Base-by-base conservation (phyloP, 2,888 invertebrate species). In the Rhamphomyia laevipes region DNA sequence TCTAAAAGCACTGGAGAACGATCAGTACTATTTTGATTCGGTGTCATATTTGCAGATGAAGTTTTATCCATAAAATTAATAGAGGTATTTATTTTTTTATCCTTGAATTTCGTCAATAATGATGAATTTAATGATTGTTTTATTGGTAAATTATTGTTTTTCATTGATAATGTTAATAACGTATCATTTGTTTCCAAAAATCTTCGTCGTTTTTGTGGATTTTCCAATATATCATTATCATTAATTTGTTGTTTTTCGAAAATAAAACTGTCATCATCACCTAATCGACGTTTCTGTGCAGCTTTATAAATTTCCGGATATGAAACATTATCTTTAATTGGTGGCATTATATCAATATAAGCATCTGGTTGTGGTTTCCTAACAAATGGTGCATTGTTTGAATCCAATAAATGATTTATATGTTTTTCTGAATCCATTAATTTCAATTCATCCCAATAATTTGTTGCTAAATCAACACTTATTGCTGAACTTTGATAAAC, bases 401-500 rank as follows among this genome's bases (percentile, higher is more conserved):
- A 55, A 23, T 57, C 59, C 4, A 64, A 43, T n/a, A 59, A 31
- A 49, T 48, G 17, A 44, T 55, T 48, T 48, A 53, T 12, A 11
- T 38, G 12, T 51, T 49, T 37, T 49, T 46, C 3, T 48, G 47
- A 17, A 50, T 50, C 41, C 9, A 27, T 41, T 18, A 45, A 51
- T 17, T 41, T 45, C 49, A 54, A 51, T 44, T 58, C 59, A 27
- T 59, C 61, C 59, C 61, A 61, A 45, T 62, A 58, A 15, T 60
- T 58, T 4, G 63, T 63, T 4, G 64, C 64, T 56, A 64, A 65
- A 46, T 65, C 65, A 4, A 65, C 61, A 51, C 64, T 61, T 41
- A 67, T 47, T 0, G 65, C 63, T 2, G 66, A 64, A 47, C 63
- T 64, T 12, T 67, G 64, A 33, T 66, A 69, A 31, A 69, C 62